Evolutionary conservation across 2,113 vertebrate genomes (phyloP).

Genomic region (Manacus vitellinus): DNA sequence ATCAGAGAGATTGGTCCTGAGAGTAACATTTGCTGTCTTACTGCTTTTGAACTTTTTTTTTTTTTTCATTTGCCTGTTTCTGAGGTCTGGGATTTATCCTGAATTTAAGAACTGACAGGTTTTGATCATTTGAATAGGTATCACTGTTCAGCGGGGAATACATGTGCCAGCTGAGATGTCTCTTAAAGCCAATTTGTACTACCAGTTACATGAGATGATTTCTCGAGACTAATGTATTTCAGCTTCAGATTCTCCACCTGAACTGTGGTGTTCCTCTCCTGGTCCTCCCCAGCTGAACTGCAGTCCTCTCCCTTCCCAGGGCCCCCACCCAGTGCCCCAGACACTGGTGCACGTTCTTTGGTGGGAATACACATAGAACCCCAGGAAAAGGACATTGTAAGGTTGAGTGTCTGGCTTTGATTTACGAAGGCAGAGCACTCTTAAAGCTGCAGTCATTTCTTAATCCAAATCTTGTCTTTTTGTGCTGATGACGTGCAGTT

Average conservation of each 20-base stretch:
- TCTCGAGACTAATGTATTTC: slow-evolving; percentile 34
- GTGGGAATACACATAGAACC: neutral
- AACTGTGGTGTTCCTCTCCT: neutral
- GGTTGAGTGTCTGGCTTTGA: neutral
- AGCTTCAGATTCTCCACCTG: slow-evolving; percentile 29
- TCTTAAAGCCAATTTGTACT: slow-evolving; percentile 76
- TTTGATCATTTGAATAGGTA: slow-evolving; percentile 79
- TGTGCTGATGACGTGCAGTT: neutral
- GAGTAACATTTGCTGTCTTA: slow-evolving; percentile 68
- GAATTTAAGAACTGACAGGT: slow-evolving; percentile 71
- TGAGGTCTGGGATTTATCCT: slow-evolving; percentile 70
- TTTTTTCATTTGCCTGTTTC: slow-evolving; percentile 57
- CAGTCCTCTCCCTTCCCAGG: neutral
- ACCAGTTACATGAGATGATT: slow-evolving; percentile 63
- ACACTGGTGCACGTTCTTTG: neutral
- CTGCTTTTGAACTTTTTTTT: slow-evolving; percentile 57
- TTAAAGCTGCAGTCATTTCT: neutral
- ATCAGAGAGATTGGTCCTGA: slow-evolving; percentile 70
- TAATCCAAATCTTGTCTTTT: neutral
- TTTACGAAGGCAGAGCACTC: neutral
- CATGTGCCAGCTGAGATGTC: slow-evolving; percentile 58
- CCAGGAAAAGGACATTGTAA: neutral
- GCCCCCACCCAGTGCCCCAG: neutral
- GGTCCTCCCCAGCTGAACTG: neutral
- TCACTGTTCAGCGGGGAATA: slow-evolving; percentile 71